Base-by-base conservation (phyloP, 2,797 vertebrate species). In the Todus mexicanus region DNA sequence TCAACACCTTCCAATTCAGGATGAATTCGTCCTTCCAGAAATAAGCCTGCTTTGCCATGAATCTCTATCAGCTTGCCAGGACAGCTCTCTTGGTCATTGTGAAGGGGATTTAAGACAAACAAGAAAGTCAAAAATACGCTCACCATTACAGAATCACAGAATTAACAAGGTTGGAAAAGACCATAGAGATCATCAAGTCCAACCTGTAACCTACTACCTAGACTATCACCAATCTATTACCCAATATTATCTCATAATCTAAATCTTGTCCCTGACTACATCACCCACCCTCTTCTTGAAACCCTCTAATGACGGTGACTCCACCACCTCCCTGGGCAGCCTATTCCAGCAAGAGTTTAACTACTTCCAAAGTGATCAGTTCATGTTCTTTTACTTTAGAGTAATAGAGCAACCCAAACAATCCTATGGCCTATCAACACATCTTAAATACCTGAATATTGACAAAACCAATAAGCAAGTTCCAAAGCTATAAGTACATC, bases 41-140 rank as follows among this genome's bases (percentile, higher is more conserved):
- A 99, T 31, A 99, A 98, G 27, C 99, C 99, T 5, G 99, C 99
- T 71, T 98, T 98, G 38, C 99, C 99, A 0, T 97, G 93, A 74
- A 99, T 99, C 96, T 99, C 98, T 70, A 99, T 99, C 96, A 99
- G 97, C 68, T 98, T 98, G 70, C 99, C 99, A 3, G 99, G 99
- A 92, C 99, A 99, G 45, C 97, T 98, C 92, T 99, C 99, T 99
- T 94, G 42, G 40, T 72, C 37, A 29, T 93, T 29, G 47, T 94
- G 61, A 63, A 81, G 35, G 35, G 38, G 40, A 92, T 95, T 95
- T 51, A 93, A 94, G 76, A 74, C 26, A 84, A 94, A 90, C 12
- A 23, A 65, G 47, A 83, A 86, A 25, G 48, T 63, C 1, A 90
- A 65, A 76, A 85, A 91, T 12, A 70, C 35, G 51, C 38, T 21